Base-by-base conservation (phyloP, 2,888 invertebrate genomes). In the Selenia dentaria region DNA sequence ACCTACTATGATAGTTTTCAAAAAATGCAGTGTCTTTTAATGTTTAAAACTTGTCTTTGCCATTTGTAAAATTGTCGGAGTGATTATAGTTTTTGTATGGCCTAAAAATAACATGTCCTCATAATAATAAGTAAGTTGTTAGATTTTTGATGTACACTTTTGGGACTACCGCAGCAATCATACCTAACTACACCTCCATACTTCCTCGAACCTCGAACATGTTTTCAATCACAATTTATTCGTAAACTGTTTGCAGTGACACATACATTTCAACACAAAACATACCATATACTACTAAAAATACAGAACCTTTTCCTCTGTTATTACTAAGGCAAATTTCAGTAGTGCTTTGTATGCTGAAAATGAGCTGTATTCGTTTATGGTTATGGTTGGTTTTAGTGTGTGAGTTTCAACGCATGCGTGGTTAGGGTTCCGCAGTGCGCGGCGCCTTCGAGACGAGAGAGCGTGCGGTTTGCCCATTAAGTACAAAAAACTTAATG, bases 361-460 rank as follows among this genome's bases (percentile, higher is more conserved):
- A n/a, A 51, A 31, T 46, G 36, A 43, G 38, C 50, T 40, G 48
- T 54, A 43, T 48, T 11, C 32, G 1, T 26, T 18, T 13, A 27
- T 1, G 0, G 2, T 29, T 43, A 49, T 38, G 39, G 48, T 39
- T 41, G 50, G 12, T 45, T 48, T 50, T 37, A 12, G 36, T 27
- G 56, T 42, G 55, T 69, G 70, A 59, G 51, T 43, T 53, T 43
- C 43, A 22, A 83, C 89, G 88, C 89, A 89, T 88, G 89, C 89
- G 89, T 83, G 74, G 66, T 79, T 39, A 27, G 42, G 65, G 56
- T 83, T 85, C 89, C 89, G 89, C 89, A 89, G 84, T 89, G 89
- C 89, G 89, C 88, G 89, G 86, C 89, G 89, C 85, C 89, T 74
- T 57, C 51, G 58, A 78, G 88, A 78, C 85, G 77, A 72, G 60